Conservation (phyloP, 23 tunicate species). For the Ascidia mentula region DNA sequence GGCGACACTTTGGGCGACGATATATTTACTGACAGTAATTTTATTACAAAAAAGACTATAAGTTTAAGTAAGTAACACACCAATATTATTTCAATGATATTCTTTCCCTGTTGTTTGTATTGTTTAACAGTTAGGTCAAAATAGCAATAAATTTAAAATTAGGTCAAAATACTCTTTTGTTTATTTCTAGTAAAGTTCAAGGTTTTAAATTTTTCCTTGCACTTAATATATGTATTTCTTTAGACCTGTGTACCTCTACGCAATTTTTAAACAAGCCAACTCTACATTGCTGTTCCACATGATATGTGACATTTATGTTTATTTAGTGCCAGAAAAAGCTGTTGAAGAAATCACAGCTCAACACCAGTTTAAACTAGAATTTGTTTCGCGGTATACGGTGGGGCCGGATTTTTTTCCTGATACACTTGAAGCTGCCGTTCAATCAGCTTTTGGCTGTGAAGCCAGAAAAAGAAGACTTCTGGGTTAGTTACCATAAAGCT, state of each 20-base stretch:
- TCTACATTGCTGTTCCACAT: neutral
- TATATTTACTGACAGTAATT: neutral
- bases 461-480: constrained; percentile 65
- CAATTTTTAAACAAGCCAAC: too few species aligned
- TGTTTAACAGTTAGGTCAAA: too few species aligned
- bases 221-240: too few species aligned
- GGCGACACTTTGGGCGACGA: neutral
- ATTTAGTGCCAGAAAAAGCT: constrained; percentile 76
- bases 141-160: too few species aligned
- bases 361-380: constrained; percentile 58
- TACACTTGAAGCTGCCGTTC: constrained; percentile 37
- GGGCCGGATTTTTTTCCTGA: constrained; percentile 54
- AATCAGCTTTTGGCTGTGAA: constrained; percentile 68
- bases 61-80: constrained; percentile 6
- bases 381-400: constrained; percentile 53
- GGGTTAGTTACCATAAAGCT: constrained; percentile 8
- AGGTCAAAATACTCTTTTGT: too few species aligned
- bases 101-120: too few species aligned
- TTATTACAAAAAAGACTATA: neutral
- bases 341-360: constrained; percentile 51
- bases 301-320: neutral
- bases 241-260: too few species aligned
- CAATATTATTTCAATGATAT: too few species aligned
- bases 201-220: too few species aligned
- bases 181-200: too few species aligned